Evolutionary conservation across 2,113 vertebrate genomes (phyloP), one percentile per base, ranked within the genome.

Genomic region (Chelonoidis abingdonii): DNA sequence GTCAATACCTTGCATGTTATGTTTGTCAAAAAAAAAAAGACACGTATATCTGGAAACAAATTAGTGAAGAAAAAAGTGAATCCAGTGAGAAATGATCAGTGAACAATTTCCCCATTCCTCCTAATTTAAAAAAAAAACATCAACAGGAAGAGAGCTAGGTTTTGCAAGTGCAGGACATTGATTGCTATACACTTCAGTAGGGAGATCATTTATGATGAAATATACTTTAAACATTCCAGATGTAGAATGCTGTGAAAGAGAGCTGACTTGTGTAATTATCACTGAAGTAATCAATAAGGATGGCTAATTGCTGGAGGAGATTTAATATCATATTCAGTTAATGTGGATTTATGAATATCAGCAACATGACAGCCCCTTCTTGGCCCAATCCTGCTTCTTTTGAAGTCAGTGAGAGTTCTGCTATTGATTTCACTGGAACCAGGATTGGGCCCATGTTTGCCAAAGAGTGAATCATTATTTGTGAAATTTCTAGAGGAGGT

Each of bases 301-400:
- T 13, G 9, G n/a, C 47, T 90, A 97, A 92, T 22, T 92, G 62
- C 52, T 2, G 2, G 35, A 92, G 47, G 47, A 54, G 56, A 86
- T 94, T 88, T 94, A 93, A 93, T 83, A 38, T 81, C 53, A 80
- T 88, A 89, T 86, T 88, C 72, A 93, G 44, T 82, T 2, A 93
- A 38, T 53, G 9, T 53, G 11, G 82, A 88, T 80, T 93, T 88
- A 86, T 38, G 14, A 93, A 87, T 86, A 88, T 38, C 80, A 95
- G 54, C 47, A 75, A 62, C 0, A 3, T 86, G 69, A 69, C n/a
- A 2, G 27, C 80, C 50, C 16, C 1, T 0, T 38, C 81, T 88
- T 44, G 19, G 69, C 56, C 57, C 76, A 56, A 53, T 24, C n/a
- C 31, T 6, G 76, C 24, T 76, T 27, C 69, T 80, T 6, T 56